Conservation (phyloP, 1,140 invertebrate genomes). For the Halotydeus destructor region DNA sequence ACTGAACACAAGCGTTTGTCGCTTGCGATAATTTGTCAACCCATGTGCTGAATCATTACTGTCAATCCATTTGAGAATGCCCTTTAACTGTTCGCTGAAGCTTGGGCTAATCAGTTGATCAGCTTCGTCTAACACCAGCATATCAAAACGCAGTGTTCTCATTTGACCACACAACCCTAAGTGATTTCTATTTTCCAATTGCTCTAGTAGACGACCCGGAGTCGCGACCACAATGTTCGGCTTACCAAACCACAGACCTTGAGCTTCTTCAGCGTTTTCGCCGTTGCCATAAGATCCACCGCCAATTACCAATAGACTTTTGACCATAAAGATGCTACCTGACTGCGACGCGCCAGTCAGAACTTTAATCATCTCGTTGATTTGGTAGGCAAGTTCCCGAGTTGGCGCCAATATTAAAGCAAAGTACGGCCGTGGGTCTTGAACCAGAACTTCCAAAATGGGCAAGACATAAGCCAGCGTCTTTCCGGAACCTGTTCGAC, state of each 20-base stretch:
- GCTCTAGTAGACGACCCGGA: conserved; percentile 65
- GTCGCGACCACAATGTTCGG: conserved; percentile 72
- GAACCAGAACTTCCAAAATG: conserved; percentile 68
- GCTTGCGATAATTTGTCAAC: too few relatives aligned
- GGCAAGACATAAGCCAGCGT: conserved; percentile 90
- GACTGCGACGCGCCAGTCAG: conserved; percentile 4
- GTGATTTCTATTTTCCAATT: conserved; percentile 23
- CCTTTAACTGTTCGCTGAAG: conserved; percentile 30
- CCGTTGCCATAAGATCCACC: conserved; percentile 5
- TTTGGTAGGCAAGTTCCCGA: conserved; percentile 59
- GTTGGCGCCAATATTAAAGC: conserved; percentile 87
- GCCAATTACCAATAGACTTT: conserved; percentile 16
- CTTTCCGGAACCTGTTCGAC: conserved; percentile 85
- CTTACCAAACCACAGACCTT: conserved; percentile 15
- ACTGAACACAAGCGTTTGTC: conserved; percentile 76
- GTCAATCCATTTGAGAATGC: conserved; percentile 27
- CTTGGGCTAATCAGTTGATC: conserved; percentile 46
- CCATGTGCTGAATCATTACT: conserved; percentile 48
- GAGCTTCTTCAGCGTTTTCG: conserved; percentile 9
- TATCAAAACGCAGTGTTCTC: conserved; percentile 40
- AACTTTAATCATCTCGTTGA: conserved; percentile 22
- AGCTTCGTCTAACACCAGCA: conserved; percentile 71
- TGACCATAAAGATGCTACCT: conserved; percentile 5
- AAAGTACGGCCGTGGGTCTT: conserved; percentile 84
- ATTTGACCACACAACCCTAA: conserved; percentile 13